Conservation (phyloP, 2,797 vertebrate genomes). For the Sebastes trivittatus region DNA sequence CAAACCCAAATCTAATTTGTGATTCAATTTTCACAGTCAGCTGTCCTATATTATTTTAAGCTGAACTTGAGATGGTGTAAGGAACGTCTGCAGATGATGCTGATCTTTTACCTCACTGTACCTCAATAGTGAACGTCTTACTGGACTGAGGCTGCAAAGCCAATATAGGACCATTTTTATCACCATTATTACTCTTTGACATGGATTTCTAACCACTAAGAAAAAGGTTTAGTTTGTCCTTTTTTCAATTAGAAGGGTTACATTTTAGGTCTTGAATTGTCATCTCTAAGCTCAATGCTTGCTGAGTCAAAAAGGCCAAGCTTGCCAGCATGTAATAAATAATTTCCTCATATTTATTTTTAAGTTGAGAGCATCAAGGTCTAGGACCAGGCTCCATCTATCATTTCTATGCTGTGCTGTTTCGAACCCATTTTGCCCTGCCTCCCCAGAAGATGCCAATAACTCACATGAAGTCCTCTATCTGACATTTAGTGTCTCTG, state of each 20-base stretch:
- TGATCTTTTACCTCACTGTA: slow-evolving; percentile 29
- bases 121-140: slow-evolving; percentile 12
- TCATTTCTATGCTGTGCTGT: slow-evolving; percentile 32
- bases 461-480: slow-evolving; percentile 23
- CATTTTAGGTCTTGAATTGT: background rate
- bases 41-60: slow-evolving; percentile 52
- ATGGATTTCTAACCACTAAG: slow-evolving; percentile 11
- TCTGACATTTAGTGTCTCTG: slow-evolving; percentile 22
- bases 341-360: slow-evolving; percentile 39
- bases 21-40: slow-evolving; percentile 36
- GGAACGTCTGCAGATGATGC: slow-evolving; percentile 43
- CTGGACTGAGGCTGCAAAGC: slow-evolving; percentile 11
- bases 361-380: slow-evolving; percentile 41
- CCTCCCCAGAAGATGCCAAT: slow-evolving; percentile 14
- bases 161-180: background rate
- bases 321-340: slow-evolving; percentile 32
- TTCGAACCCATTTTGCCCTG: slow-evolving; percentile 15
- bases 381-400: slow-evolving; percentile 18
- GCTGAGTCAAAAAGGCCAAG: background rate
- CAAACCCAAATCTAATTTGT: slow-evolving; percentile 49
- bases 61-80: slow-evolving; percentile 41
- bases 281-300: background rate
- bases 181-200: background rate
- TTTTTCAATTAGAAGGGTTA: slow-evolving; percentile 4
- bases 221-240: background rate